Evolutionary conservation across 2,797 vertebrate species (phyloP), one percentile per base, ranked within the genome.

Genomic region (Ispidina picta): DNA sequence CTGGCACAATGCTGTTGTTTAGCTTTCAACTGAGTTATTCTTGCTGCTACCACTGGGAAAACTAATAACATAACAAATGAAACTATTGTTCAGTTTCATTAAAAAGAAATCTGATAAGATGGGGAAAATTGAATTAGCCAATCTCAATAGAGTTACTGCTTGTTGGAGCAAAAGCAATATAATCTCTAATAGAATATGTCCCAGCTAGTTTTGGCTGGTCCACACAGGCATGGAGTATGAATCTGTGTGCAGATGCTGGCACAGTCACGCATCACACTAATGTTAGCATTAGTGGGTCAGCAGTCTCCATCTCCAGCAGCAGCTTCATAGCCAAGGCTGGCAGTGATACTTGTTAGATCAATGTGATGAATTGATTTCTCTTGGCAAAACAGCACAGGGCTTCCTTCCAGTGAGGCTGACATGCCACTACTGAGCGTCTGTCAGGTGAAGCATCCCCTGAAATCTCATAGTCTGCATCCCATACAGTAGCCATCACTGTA

Each of bases 51-150:
- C 95, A 88, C 81, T 94, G 97, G 97, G 96, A 96, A 96, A 97
- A 95, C 96, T 96, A 97, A 97, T 97, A 97, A 97, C 90, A 86
- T 95, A 97, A 97, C 95, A 96, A 97, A 98, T 96, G 95, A 97
- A 97, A 97, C 94, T 96, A 97, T 96, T 97, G 97, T 97, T 98
- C 96, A 85, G 97, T 97, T 98, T 98, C 97, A 97, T 97, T 98
- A 97, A 97, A 96, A 97, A 97, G 97, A 96, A 97, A 98, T 97
- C 96, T 96, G 96, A 97, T 97, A 97, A 97, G 95, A 97, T 91
- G 89, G 93, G 93, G 92, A 93, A 96, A 97, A 97, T 97, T 97
- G 96, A 98, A 97, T 97, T 97, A 97, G 88, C 96, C 96, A 86
- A 83, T 97, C 97, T 97, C 96, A 93, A 77, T 80, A 96, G 96